A percentile compares a stretch with the other conserved stretches of the same genome.
phyloP scores from a whole-genome alignment of 2,888 invertebrate genomes.

The Acanthosepion esculentum region DNA sequence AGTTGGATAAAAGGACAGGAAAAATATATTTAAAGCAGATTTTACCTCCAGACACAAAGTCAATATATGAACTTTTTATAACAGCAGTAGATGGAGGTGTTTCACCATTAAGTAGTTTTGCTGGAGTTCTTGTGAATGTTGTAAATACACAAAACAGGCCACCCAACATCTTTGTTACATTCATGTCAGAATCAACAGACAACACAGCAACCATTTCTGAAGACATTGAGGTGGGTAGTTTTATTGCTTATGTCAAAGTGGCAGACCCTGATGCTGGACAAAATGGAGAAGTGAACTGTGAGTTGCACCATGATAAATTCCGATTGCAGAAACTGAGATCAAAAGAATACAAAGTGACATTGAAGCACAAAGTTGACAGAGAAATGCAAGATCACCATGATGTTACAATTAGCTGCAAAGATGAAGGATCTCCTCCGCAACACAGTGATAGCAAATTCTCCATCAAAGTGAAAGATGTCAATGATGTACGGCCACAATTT shows the following conservation, averaged over 20 bases:
- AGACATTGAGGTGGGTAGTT: neutral
- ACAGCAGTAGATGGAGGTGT: neutral
- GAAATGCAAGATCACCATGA: neutral
- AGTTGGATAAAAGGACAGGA: no score
- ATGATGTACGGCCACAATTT: neutral
- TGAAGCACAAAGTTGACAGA: neutral
- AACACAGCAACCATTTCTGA: neutral
- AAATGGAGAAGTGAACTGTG: neutral
- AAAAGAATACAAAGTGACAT: neutral
- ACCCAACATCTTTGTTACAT: neutral
- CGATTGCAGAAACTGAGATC: neutral
- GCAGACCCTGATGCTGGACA: neutral
- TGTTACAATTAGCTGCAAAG: neutral
- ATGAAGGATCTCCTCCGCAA: neutral
- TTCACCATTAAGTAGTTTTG: neutral
- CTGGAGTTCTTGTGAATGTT: neutral
- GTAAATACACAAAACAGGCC: neutral
- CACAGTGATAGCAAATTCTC: neutral
- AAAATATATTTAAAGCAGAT: no score
- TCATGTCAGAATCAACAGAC: neutral
- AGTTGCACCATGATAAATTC: neutral
- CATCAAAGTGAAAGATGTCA: neutral
- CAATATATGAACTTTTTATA: neutral
- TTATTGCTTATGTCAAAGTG: neutral
- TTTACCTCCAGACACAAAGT: neutral